Evolutionary conservation across 1,140 invertebrate species (phyloP).

Genomic region (Zaprionus vittiger): DNA sequence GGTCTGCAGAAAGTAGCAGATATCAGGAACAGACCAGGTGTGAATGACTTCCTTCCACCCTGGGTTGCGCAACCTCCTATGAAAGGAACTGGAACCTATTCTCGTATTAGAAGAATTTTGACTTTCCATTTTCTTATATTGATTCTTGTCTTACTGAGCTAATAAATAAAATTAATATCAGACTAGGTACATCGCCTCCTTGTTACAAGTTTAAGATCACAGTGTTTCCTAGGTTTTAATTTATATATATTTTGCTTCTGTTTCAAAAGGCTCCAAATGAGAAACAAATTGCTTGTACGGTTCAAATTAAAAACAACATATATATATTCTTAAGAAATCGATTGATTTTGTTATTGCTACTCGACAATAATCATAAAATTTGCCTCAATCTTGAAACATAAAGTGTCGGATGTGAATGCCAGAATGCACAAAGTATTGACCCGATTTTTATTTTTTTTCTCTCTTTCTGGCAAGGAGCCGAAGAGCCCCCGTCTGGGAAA

Average conservation of each 20-base stretch:
- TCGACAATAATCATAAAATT: conserved; percentile 58
- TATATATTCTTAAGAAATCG: conserved; percentile 16
- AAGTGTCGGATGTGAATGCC: conserved; percentile 42
- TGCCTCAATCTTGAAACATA: conserved; percentile 54
- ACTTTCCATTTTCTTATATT: no score
- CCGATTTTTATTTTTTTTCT: conserved; percentile 11
- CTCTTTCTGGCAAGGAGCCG: background rate
- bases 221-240: no score
- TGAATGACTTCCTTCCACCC: background rate
- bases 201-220: background rate
- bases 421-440: conserved; percentile 16
- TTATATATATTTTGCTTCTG: no score
- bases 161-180: background rate
- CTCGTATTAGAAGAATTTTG: background rate
- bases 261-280: no score
- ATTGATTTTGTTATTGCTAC: conserved; percentile 50
- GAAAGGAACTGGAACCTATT: background rate
- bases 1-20: background rate
- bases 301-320: background rate
- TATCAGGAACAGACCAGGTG: background rate
- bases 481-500: background rate
- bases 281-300: background rate
- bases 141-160: background rate
- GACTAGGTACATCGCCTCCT: background rate
- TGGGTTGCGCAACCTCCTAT: background rate